Evolutionary conservation across 2,888 invertebrate genomes (phyloP), one percentile per base, ranked within the genome.

Genomic region (Drosophila paucipuncta): DNA sequence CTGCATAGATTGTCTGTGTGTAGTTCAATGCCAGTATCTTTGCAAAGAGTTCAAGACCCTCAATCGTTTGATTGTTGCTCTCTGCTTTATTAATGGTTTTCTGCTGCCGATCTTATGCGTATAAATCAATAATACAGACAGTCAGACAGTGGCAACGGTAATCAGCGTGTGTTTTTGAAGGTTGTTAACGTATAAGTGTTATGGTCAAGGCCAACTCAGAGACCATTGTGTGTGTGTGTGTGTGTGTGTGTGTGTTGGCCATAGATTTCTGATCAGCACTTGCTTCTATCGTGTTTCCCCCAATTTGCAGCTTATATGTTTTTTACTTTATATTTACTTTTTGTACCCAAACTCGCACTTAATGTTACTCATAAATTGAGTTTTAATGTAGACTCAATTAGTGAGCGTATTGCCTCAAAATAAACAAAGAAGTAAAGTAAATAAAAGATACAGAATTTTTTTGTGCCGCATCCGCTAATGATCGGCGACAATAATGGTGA

Each of bases 131-230:
- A 89, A 76, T 35, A 57, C 60, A 58, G 54, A 62, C 71, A 62
- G 64, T 41, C 61, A 49, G 71, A 77, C 64, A 52, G 71, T 75
- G 77, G 72, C 82, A 85, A 83, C 84, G 83, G 83, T 78, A 76
- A 87, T 77, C 87, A 87, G 78, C 76, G 74, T 71, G 85, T 84
- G 85, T 89, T 85, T 89, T 80, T 78, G 76, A 89, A 91, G 90
- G 89, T 68, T 88, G 73, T 78, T 73, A 67, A 62, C 76, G 72
- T 78, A 82, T 80, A 78, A 88, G 86, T 85, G 91, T 90, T 88
- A 90, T 91, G 90, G 90, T 91, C 90, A 90, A 90, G 90, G 90
- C 66, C 68, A 68, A 25, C 61, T 39, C 59, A 61, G 68, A 57
- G 68, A 60, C 63, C 66, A 70, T 70, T 80, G 75, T 69, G 66